Evolutionary conservation across 1,140 invertebrate species (phyloP), one percentile per base, ranked within the genome.

Genomic region (Agrilus planipennis): DNA sequence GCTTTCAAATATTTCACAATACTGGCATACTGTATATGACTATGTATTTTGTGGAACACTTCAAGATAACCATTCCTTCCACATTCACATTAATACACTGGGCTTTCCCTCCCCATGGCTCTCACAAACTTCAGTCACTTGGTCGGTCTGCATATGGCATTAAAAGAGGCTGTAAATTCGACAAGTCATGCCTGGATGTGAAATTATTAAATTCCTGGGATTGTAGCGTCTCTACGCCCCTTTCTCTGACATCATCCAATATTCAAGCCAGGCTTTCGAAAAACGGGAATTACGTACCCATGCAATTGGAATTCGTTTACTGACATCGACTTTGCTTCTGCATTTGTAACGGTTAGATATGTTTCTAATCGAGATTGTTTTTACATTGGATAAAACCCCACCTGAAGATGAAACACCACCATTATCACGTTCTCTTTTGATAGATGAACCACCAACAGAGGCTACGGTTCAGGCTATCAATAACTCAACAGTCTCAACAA

Each of bases 191-290:
- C 22, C 15, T 71, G 65, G 63, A 51, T 69, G 53, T 31, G 46
- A 44, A 62, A 68, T 17, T 68, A 65, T 50, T 61, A 68, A 38
- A 58, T 69, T 34, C 57, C 61, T 21, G 48, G 42, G 29, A 71
- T 50, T 68, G 51, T 56, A 53, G 34, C 46, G 15, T 45, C 52
- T 51, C 60, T 47, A 58, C 61, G 40, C 53, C 60, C 36, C 58
- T 57, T 1, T 56, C 64, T 21, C 54, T 70, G 7, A 68, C 36
- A 7, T 23, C 20, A n/a, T 6, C 10, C n/a, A 38, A 38, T 23
- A 38, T 38, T 23, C 36, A 38, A 15, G 21, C 19, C 14, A n/a
- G 36, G n/a, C n/a, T n/a, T n/a, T n/a, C n/a, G n/a, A n/a, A n/a
- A n/a, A n/a, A n/a, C n/a, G n/a, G 36, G 36, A 5, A 38, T 38